A percentile compares a stretch with the other conserved stretches of the same genome.
These are phyloP conservation scores for Paramuricea clavata DNA, from an alignment of 92 coral and sea anemone genomes.

Conservation along the genomic window DNA sequence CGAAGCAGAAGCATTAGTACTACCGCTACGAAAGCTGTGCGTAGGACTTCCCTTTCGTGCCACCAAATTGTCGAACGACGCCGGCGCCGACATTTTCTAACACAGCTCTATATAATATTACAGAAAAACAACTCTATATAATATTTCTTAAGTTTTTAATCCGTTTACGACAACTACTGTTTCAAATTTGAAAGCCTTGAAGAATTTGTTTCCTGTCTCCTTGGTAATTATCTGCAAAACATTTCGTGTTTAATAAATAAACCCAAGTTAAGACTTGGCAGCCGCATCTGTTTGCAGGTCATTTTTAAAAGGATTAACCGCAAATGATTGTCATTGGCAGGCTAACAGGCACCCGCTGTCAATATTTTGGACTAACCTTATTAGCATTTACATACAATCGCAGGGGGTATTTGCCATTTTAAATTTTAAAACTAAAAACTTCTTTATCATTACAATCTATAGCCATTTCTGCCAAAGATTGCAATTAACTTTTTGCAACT, in stretches of 20 bases:
- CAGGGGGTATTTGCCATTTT: neutral
- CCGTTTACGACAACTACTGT: neutral
- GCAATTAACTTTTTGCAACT: neutral
- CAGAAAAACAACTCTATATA: neutral
- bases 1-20: neutral
- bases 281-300: slow-evolving; percentile 29
- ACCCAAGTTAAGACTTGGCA: neutral
- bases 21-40: slow-evolving; percentile 17
- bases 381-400: neutral
- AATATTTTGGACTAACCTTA: neutral
- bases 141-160: neutral
- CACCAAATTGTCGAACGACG: slow-evolving; percentile 30
- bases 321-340: slow-evolving; percentile 3
- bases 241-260: slow-evolving; percentile 10
- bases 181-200: neutral
- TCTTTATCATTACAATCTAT: neutral
- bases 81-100: neutral
- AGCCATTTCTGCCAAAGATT: neutral
- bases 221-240: neutral
- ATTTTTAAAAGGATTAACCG: neutral
- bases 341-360: neutral
- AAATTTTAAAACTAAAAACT: neutral
- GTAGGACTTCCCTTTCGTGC: slow-evolving; percentile 18
- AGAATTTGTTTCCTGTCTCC: slow-evolving; percentile 2
- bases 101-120: neutral